Percentiles rank a stretch among this genome's conserved stretches.
These are phyloP conservation scores for Taxidea taxus DNA, from an alignment of 2,113 vertebrate species.

Conservation along the genomic window DNA sequence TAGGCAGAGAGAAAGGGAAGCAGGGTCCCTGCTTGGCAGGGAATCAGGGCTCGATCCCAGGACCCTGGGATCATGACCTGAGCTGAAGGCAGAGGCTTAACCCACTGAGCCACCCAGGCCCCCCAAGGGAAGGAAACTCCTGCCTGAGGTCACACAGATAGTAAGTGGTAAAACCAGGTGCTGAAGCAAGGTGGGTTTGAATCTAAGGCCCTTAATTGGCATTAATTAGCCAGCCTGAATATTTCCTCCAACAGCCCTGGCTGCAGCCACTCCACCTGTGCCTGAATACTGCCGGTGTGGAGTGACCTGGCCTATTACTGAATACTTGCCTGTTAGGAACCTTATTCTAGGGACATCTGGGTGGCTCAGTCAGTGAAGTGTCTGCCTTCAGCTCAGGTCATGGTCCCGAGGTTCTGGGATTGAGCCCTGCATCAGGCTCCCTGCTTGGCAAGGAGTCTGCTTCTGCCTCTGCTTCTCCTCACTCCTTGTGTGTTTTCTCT, in stretches of 20 bases:
- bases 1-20: too few species aligned
- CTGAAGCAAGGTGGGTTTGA: neutral
- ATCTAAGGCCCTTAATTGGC: neutral
- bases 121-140: neutral
- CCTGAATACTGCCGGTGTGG: neutral
- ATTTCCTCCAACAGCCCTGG: neutral
- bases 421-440: neutral
- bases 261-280: too few species aligned
- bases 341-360: neutral
- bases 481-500: neutral
- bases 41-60: too few species aligned
- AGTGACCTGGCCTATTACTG: fast-evolving
- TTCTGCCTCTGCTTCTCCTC: neutral
- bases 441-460: neutral
- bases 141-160: neutral
- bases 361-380: too few species aligned
- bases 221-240: neutral
- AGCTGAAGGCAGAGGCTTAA: too few species aligned
- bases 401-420: neutral
- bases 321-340: neutral
- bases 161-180: neutral
- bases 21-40: too few species aligned
- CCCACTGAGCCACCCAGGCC: too few species aligned
- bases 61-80: too few species aligned
- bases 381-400: neutral